Percentiles rank a stretch among this genome's conserved stretches.
phyloP scores from a whole-genome alignment of 2,113 vertebrate species.

The Toxostoma redivivum region DNA sequence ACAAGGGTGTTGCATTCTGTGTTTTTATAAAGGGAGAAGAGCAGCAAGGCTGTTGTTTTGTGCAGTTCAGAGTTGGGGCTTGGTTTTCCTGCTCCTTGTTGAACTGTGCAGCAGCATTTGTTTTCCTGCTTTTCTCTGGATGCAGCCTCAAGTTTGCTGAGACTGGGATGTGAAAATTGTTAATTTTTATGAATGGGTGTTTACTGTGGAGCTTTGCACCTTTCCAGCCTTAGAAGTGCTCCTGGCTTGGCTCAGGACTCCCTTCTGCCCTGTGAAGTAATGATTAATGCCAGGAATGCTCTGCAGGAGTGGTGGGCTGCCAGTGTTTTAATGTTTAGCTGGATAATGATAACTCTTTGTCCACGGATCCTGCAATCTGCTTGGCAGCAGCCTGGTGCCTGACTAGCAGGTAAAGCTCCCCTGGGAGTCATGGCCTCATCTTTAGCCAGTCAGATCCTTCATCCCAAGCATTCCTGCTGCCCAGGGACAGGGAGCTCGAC shows the following conservation, averaged over 20 bases:
- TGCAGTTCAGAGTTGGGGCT: not conserved
- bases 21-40: not conserved
- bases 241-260: not conserved
- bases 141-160: not conserved
- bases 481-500: not conserved
- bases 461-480: not conserved
- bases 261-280: not conserved
- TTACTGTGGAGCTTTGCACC: not conserved
- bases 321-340: not conserved
- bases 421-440: not conserved
- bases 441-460: not conserved
- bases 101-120: not conserved
- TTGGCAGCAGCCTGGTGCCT: not conserved
- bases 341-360: not conserved
- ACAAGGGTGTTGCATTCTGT: not conserved
- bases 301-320: not conserved
- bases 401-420: not conserved
- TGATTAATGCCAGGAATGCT: not conserved
- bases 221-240: not conserved
- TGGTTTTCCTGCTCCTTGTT: not conserved
- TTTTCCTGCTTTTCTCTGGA: not conserved
- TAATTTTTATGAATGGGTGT: not conserved
- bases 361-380: constrained; percentile 1
- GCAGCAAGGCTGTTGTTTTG: rapidly evolving
- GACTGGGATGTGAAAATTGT: rapidly evolving